Evolutionary conservation across 2,888 invertebrate species (phyloP), one percentile per base, ranked within the genome.

Genomic region (Ophioninae sp.): DNA sequence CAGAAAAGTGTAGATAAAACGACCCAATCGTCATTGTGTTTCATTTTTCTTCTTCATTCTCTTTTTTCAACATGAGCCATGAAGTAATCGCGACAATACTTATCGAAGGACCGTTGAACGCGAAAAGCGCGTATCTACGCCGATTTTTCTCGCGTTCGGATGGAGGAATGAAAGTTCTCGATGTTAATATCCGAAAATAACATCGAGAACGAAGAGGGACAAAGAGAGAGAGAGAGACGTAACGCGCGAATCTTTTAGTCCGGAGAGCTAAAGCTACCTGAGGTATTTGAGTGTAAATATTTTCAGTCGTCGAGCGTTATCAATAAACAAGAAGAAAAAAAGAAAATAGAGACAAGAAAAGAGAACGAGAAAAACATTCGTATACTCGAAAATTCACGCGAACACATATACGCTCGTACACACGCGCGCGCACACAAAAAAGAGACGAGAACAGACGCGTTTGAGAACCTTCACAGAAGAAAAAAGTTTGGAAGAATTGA

Each of bases 401-500:
- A 70, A 67, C 56, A n/a, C 41, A 10, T n/a, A 74, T 70, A 82
- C 82, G 23, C 76, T 79, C 74, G 13, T 61, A 81, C 56, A 77
- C 74, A 81, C 83, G 23, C 76, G 73, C 76, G 56, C 83, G 79
- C 79, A 67, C 79, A 78, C 44, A 64, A 70, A 76, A 68, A 67
- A 81, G 44, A 59, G 17, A 59, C 7, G 72, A 75, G 68, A 57
- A 64, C 79, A 83, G 86, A 85, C 82, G 78, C 78, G 78, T 59
- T 8, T 74, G 73, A 23, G 21, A 62, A 79, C 56, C 20, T 78
- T 64, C 65, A 56, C 59, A 76, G 61, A 73, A 76, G 41, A 85
- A 85, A 30, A 85, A 83, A 84, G 69, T 87, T 75, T 86, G 89
- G 89, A 89, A 89, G 88, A 89, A 87, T 85, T 87, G 83, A 81